phyloP scores from a whole-genome alignment of 1,140 invertebrate species.

The Drosophila nasuta region DNA sequence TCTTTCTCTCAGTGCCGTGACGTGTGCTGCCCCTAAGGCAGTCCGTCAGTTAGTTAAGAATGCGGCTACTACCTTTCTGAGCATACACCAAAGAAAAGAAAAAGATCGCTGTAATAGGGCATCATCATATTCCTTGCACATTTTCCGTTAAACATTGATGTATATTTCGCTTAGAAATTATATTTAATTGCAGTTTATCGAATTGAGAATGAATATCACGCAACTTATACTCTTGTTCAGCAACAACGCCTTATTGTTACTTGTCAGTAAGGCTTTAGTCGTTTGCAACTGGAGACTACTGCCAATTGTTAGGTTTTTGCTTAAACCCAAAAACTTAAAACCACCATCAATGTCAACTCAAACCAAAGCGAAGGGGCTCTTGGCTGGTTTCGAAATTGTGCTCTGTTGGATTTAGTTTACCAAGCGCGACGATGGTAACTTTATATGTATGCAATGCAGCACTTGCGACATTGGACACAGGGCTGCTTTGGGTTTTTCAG shows the following conservation, averaged over 20 bases:
- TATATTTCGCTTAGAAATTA: too few species aligned
- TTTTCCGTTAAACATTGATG: not conserved
- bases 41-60: conserved; percentile 28
- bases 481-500: conserved; percentile 30
- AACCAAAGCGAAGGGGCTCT: conserved; percentile 23
- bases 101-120: too few species aligned
- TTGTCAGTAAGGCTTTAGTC: not conserved
- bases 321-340: conserved; percentile 29
- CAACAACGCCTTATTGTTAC: conserved; percentile 3
- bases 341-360: conserved; percentile 40
- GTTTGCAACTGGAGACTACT: conserved; percentile 38
- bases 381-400: conserved; percentile 26
- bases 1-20: conserved; percentile 11
- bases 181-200: too few species aligned
- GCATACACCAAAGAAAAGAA: conserved; percentile 21
- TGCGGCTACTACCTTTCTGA: conserved; percentile 15
- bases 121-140: not conserved
- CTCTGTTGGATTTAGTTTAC: conserved; percentile 28
- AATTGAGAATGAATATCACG: not conserved
- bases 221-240: not conserved
- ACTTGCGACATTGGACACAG: conserved; percentile 52
- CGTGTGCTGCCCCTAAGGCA: conserved; percentile 16
- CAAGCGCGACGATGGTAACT: conserved; percentile 48
- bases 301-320: conserved; percentile 10
- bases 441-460: conserved; percentile 34